Percentiles rank a stretch among this genome's conserved stretches.
Evolutionary conservation across 2,797 vertebrate species (phyloP).

Genomic region (Megaceryle alcyon): DNA sequence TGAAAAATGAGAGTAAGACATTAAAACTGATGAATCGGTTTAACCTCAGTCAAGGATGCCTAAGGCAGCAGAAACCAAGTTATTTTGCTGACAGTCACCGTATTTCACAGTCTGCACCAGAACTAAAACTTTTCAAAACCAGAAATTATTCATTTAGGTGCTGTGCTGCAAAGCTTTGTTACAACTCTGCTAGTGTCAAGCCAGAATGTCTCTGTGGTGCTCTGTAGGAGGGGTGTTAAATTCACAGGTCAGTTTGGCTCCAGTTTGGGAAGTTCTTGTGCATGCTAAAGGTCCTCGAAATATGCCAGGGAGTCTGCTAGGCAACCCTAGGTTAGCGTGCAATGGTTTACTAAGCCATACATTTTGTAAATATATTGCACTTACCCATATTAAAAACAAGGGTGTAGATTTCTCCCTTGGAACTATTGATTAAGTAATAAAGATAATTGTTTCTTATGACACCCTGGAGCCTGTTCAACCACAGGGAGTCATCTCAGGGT

Average conservation of each 20-base stretch:
- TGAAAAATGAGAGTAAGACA: not conserved
- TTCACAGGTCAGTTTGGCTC: not conserved
- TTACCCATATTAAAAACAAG: conserved; percentile 7
- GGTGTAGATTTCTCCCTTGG: not conserved
- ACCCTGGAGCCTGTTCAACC: not conserved
- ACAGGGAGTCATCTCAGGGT: not conserved
- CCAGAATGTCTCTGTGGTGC: not conserved
- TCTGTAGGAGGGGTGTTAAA: not conserved
- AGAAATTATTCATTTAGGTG: not conserved
- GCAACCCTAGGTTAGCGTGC: not conserved
- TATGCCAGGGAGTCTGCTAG: not conserved
- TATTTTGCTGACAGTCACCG: not conserved
- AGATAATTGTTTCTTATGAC: not conserved
- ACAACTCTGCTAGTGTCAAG: not conserved
- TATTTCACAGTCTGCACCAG: not conserved
- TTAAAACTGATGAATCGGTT: not conserved
- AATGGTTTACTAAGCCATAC: not conserved
- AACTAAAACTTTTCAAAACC: not conserved
- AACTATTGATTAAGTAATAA: conserved; percentile 29
- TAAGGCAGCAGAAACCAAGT: not conserved
- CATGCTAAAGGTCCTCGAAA: not conserved
- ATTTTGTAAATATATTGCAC: not conserved
- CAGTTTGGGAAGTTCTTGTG: not conserved
- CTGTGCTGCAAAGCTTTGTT: not conserved
- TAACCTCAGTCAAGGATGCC: not conserved